Base-by-base conservation (phyloP, 2,888 invertebrate species). In the Coleophora deauratella region DNA sequence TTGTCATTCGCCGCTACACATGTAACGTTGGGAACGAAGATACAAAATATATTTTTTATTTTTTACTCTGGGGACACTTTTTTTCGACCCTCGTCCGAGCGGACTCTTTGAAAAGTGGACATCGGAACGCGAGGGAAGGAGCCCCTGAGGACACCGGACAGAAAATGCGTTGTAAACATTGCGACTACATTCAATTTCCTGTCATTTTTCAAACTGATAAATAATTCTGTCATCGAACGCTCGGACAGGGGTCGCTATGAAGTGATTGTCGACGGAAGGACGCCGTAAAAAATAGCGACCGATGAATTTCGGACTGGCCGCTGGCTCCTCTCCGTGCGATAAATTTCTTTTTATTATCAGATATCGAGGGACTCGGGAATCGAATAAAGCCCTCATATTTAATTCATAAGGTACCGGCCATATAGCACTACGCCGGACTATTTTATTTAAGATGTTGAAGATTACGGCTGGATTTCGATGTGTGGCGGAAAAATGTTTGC, bases 121-220 rank as follows among this genome's bases (percentile, higher is more conserved):
- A 84, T 82, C 82, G 84, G 85, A 84, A 82, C 85, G 85, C 84
- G 79, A 67, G 84, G 84, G 84, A 81, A 80, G 80, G 70, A 75
- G 80, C 81, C 84, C 84, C 84, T 72, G 81, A 80, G 82, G 82
- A 82, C 77, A 65, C 66, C 67, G 77, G 72, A 78, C 80, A 80
- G 76, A 84, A 80, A 86, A 85, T 82, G 84, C 82, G 86, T 84
- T 86, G 86, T 86, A 85, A 86, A 86, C 86, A 86, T 86, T 75
- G 86, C 82, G 82, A 86, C 79, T 86, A 86, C 86, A 86, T 86
- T 86, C 86, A 86, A 86, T 86, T 86, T 86, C 85, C 81, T 81
- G 86, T 86, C 86, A 86, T 86, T 86, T 86, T 86, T 86, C 86
- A 86, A 85, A 84, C 86, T 86, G 86, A 86, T 86, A 86, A 86